Conservation (phyloP, 1,140 invertebrate species). For the Penaeus japonicus region DNA sequence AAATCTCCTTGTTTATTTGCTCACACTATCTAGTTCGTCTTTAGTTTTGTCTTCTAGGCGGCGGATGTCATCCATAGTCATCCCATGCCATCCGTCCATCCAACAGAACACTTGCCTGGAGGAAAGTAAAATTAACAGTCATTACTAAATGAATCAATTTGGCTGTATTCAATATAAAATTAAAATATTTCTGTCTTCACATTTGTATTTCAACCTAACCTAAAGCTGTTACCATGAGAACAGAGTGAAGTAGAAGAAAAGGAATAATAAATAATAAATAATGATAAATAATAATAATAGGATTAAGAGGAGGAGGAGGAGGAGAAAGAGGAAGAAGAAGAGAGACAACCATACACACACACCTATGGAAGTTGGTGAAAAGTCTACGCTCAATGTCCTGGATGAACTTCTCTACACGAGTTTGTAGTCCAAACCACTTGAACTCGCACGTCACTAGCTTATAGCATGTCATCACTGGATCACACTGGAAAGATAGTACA, state of each 20-base stretch:
- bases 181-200: neutral
- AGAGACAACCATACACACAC: too few species aligned
- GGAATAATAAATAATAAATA: too few species aligned
- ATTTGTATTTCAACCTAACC: too few species aligned
- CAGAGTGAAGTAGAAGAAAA: too few species aligned
- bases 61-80: slow-evolving; percentile 95
- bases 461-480: slow-evolving; percentile 97
- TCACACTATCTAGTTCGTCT: slow-evolving; percentile 78
- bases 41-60: slow-evolving; percentile 91
- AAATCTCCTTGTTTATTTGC: neutral
- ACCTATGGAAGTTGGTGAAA: slow-evolving; percentile 97
- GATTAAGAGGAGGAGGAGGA: too few species aligned
- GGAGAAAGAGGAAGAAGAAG: too few species aligned
- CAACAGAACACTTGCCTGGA: slow-evolving; percentile 94
- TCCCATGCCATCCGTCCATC: slow-evolving; percentile 93
- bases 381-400: slow-evolving; percentile 93
- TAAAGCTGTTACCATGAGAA: too few species aligned
- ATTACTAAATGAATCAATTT: neutral
- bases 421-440: slow-evolving; percentile 99
- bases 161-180: neutral
- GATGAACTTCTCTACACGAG: slow-evolving; percentile 92
- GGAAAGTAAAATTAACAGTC: neutral
- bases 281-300: too few species aligned
- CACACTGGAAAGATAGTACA: slow-evolving; percentile 39
- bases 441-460: slow-evolving; percentile 98